Evolutionary conservation across 2,888 invertebrate genomes (phyloP).

Genomic region (Oscheius sp.): DNA sequence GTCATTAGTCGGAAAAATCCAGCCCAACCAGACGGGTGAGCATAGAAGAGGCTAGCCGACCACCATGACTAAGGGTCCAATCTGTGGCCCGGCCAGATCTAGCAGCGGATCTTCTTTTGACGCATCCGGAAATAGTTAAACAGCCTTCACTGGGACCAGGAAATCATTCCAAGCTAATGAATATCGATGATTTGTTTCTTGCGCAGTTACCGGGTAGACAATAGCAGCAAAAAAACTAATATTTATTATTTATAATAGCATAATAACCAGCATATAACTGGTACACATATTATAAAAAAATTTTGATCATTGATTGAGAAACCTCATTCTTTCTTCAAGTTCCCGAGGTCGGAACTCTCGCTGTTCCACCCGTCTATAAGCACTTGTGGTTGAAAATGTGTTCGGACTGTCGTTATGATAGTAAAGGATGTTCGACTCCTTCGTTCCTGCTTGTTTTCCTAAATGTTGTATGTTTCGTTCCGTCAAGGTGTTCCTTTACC

Average conservation of each 20-base stretch:
- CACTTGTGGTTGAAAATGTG: slow-evolving; percentile 49
- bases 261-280: no score
- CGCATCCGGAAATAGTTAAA: neutral
- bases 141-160: no score
- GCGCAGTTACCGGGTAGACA: no score
- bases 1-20: slow-evolving; percentile 36
- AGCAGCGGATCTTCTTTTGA: slow-evolving; percentile 5
- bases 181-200: no score
- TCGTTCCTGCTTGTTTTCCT: slow-evolving; percentile 18
- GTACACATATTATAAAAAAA: no score
- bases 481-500: slow-evolving; percentile 33
- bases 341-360: slow-evolving; percentile 53
- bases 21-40: slow-evolving; percentile 20
- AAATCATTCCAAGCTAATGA: no score
- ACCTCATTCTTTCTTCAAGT: slow-evolving; percentile 57
- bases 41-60: neutral
- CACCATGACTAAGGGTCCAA: slow-evolving; percentile 10
- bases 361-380: slow-evolving; percentile 51
- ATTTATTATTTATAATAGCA: no score
- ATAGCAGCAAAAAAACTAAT: no score
- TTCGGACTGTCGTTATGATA: slow-evolving; percentile 54
- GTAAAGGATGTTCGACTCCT: slow-evolving; percentile 54
- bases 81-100: slow-evolving; percentile 5
- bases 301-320: slow-evolving; percentile 29
- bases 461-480: slow-evolving; percentile 1